phyloP scores from a whole-genome alignment of 2,797 vertebrate species.

The Heteromormyrus szaboi region DNA sequence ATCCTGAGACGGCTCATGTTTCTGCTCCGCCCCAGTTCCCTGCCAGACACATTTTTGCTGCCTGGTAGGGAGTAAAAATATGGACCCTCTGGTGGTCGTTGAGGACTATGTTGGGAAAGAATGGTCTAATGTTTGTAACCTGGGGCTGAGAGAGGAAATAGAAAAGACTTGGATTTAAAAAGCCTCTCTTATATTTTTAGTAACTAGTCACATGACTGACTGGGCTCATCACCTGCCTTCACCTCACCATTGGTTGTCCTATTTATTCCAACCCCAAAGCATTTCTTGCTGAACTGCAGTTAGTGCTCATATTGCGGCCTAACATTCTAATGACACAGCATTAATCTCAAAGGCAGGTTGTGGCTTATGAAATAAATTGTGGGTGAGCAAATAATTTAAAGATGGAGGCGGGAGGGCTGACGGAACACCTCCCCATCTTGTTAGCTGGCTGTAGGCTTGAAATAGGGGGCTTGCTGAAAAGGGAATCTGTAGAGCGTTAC shows the following conservation, averaged over 20 bases:
- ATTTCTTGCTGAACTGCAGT: neutral
- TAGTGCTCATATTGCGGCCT: neutral
- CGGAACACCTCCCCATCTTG: neutral
- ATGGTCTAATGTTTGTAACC: neutral
- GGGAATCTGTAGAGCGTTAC: neutral
- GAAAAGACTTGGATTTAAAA: neutral
- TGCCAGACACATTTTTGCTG: neutral
- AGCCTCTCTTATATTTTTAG: neutral
- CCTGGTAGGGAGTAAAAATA: neutral
- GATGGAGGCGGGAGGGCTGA: neutral
- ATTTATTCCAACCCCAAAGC: neutral
- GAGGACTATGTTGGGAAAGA: neutral
- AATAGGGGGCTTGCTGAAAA: neutral
- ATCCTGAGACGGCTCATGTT: neutral
- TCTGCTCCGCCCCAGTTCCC: neutral
- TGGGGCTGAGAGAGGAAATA: neutral
- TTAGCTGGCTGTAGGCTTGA: neutral
- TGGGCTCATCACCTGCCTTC: neutral
- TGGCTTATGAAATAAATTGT: neutral
- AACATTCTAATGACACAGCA: neutral
- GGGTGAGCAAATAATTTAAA: neutral
- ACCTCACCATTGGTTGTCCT: neutral
- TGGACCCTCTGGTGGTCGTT: neutral
- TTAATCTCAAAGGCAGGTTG: neutral
- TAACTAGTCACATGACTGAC: neutral